Conservation (phyloP, 2,113 vertebrate genomes). For the Vulpes lagopus region DNA sequence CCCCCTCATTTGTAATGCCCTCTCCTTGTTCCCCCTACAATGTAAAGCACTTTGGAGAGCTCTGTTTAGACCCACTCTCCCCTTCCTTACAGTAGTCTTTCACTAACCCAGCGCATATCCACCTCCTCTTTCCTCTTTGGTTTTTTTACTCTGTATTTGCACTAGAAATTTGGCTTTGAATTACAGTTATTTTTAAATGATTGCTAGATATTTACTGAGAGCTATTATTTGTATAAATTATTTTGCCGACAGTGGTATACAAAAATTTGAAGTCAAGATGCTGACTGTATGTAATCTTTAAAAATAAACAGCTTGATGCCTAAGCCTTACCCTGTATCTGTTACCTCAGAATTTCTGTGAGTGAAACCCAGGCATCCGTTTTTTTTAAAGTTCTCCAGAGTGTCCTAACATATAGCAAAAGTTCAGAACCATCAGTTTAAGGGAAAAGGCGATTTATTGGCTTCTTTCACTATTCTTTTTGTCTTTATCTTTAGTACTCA, state of each 20-base stretch:
- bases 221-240: conserved; percentile 23
- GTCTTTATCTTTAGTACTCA: background rate
- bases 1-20: background rate
- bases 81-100: background rate
- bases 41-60: background rate
- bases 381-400: background rate
- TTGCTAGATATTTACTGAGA: background rate
- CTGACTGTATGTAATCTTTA: background rate
- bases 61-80: background rate
- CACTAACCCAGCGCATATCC: background rate
- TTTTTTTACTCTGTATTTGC: background rate
- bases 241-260: conserved; percentile 27
- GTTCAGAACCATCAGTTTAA: background rate
- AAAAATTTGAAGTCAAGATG: background rate
- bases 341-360: conserved; percentile 1
- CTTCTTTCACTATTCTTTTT: background rate
- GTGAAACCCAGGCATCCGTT: background rate
- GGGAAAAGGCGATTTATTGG: background rate
- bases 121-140: background rate
- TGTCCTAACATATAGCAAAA: background rate
- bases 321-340: background rate
- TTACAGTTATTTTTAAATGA: conserved; percentile 50
- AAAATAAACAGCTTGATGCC: background rate
- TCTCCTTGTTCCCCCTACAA: background rate
- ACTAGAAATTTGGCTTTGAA: conserved; percentile 37